A percentile compares a stretch with the other conserved stretches of the same genome.
phyloP scores from a whole-genome alignment of 2,113 vertebrate species.

The Scomber colias region DNA sequence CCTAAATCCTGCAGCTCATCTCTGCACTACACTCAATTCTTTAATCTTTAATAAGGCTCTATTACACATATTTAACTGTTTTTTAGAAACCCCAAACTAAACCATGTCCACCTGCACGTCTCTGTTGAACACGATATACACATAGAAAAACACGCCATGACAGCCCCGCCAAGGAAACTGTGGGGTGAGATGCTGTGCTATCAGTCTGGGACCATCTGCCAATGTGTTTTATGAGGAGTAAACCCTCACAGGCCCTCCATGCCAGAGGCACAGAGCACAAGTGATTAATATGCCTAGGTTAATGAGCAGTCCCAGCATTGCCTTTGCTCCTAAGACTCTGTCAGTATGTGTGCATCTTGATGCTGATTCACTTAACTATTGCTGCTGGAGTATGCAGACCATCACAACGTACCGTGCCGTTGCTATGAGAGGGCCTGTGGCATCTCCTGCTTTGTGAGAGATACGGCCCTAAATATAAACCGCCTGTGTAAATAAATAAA shows the following conservation, averaged over 20 bases:
- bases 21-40: constrained; percentile 69
- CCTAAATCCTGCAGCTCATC: constrained; percentile 82
- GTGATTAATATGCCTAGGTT: constrained; percentile 81
- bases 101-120: constrained; percentile 46
- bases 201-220: constrained; percentile 78
- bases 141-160: constrained; percentile 7
- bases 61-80: constrained; percentile 77
- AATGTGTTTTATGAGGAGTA: constrained; percentile 73
- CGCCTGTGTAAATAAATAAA: constrained; percentile 68
- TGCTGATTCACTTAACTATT: constrained; percentile 65
- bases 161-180: constrained; percentile 31
- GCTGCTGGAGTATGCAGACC: constrained; percentile 57
- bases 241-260: constrained; percentile 60
- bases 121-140: constrained; percentile 33
- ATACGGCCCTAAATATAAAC: constrained; percentile 76
- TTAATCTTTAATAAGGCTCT: constrained; percentile 81
- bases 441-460: constrained; percentile 67
- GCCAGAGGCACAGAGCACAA: constrained; percentile 67
- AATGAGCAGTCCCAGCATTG: constrained; percentile 77
- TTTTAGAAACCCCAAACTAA: constrained; percentile 51
- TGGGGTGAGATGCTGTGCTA: constrained; percentile 52
- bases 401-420: constrained; percentile 37
- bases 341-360: constrained; percentile 59
- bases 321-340: constrained; percentile 60
- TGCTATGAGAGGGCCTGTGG: constrained; percentile 53